These are phyloP conservation scores for Saccopteryx bilineata DNA, from an alignment of 2,113 vertebrate species.

Conservation along the genomic window DNA sequence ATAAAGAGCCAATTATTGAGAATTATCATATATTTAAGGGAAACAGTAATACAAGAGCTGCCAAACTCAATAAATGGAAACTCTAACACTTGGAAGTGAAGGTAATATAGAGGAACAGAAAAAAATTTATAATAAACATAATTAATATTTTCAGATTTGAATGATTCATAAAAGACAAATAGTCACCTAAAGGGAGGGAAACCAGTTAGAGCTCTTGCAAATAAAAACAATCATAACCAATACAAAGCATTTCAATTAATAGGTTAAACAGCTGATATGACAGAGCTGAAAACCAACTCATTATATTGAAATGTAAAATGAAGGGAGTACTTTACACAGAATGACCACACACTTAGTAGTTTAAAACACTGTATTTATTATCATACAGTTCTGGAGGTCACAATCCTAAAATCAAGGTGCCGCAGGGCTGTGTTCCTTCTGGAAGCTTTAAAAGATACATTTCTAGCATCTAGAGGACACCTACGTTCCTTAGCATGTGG, in stretches of 20 bases:
- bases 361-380: neutral
- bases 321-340: neutral
- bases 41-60: neutral
- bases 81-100: neutral
- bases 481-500: neutral
- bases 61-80: neutral
- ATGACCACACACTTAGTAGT: neutral
- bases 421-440: neutral
- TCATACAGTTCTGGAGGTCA: neutral
- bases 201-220: neutral
- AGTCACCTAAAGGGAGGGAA: neutral
- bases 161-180: neutral
- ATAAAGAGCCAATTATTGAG: neutral
- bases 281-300: neutral
- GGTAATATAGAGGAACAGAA: neutral
- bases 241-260: neutral
- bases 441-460: neutral
- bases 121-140: neutral
- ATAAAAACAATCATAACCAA: neutral
- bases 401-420: neutral
- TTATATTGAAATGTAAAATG: neutral
- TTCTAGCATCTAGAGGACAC: neutral
- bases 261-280: neutral
- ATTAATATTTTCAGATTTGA: slow-evolving; percentile 6
- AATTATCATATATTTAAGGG: neutral